These are phyloP conservation scores for Colossoma macropomum DNA, from an alignment of 2,113 vertebrate genomes.

Conservation along the genomic window DNA sequence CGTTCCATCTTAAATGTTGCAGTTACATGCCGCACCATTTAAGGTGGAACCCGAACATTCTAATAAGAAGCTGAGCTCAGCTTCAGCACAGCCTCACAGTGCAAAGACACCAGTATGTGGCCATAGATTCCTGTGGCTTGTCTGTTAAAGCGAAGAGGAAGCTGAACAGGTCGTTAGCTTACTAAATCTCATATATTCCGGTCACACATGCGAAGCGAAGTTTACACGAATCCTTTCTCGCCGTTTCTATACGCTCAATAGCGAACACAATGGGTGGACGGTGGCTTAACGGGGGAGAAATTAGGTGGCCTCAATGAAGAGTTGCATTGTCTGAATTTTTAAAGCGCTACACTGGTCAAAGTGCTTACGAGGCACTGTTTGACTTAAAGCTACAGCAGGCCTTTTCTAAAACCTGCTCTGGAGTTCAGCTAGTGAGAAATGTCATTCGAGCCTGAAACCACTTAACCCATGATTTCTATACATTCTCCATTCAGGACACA, in stretches of 20 bases:
- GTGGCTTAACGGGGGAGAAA: conserved; percentile 25
- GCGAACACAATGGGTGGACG: not conserved
- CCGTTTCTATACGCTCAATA: conserved; percentile 13
- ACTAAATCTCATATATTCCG: not conserved
- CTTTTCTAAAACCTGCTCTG: conserved; percentile 23
- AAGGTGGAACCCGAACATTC: no score
- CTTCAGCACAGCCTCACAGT: no score
- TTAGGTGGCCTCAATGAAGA: conserved; percentile 49
- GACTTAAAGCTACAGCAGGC: conserved; percentile 55
- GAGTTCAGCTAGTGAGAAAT: not conserved
- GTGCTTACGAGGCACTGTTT: conserved; percentile 58
- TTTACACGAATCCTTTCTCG: conserved; percentile 16
- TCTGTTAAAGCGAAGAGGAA: not conserved
- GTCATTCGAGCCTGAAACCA: not conserved
- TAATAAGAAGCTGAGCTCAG: no score
- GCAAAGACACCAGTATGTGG: no score
- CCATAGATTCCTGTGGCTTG: no score
- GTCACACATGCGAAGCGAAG: not conserved
- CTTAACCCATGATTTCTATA: not conserved
- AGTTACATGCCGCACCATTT: no score
- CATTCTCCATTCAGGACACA: not conserved
- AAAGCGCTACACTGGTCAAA: conserved; percentile 51
- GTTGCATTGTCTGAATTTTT: conserved; percentile 50
- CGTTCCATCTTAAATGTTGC: no score
- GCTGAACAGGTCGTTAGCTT: not conserved